Base-by-base conservation (phyloP, 2,888 invertebrate species). In the Polylopha cassiicola region DNA sequence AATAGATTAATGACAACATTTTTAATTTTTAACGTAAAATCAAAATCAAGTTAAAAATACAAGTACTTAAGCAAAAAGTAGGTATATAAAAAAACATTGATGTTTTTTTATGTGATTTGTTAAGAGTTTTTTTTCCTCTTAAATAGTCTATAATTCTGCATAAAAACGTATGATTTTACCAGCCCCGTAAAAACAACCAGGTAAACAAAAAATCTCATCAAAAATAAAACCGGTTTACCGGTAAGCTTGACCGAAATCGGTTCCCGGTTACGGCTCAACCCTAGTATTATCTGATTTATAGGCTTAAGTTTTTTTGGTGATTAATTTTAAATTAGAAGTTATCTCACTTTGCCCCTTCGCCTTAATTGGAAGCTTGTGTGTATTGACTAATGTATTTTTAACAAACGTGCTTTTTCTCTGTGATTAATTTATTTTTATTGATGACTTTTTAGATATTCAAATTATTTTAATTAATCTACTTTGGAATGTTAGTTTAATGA, bases 281-380 rank as follows among this genome's bases (percentile, higher is more conserved):
- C 10, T 39, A 43, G 48, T 48, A 55, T 53, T 62, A 64, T 65
- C 67, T 76, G 79, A 79, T 80, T 78, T 78, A 79, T 75, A 54
- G 42, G 61, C 7, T 47, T 43, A n/a, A n/a, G n/a, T n/a, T 69
- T 65, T 73, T 74, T 71, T 60, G 63, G 69, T 71, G 65, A 70
- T 71, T 74, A 73, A 76, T 77, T 74, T 70, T 55, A 67, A 78
- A 76, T 76, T 71, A 70, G 67, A 51, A 60, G 55, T 68, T 74
- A 78, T 78, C 74, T 71, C 38, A 43, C 52, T 53, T 47, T 48
- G 48, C 53, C 51, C 50, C 45, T 48, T 36, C 43, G 46, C 50
- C 61, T 61, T 71, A 71, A 72, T 73, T 72, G 67, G 65, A 48
- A 45, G 16, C 20, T 37, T 48, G 44, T 48, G 48, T 20, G 44